Evolutionary conservation across 1,140 invertebrate species (phyloP), one percentile per base, ranked within the genome.

Genomic region (Chymomyza costata): DNA sequence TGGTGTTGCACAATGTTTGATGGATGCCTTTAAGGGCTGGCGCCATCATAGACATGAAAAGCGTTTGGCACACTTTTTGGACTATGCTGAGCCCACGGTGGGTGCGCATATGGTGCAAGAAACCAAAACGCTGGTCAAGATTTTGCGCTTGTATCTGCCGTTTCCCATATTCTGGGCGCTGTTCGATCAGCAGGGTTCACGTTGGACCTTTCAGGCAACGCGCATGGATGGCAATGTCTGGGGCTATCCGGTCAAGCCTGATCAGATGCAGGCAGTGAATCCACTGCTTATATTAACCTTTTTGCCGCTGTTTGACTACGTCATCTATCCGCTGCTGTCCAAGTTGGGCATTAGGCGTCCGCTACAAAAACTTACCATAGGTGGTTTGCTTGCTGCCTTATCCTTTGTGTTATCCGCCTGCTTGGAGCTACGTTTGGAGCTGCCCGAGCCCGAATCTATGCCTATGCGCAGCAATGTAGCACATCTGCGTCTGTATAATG

Each of bases 171-270:
- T 95, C 85, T 95, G 94, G 94, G 92, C 93, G 2, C 86, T 96
- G 1, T 93, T 92, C 74, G 92, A 93, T 80, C 92, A 93, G 84
- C 92, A 92, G 90, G 96, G 95, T 8, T 98, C 96, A 0, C 89
- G 93, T 38, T 99, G 97, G 97, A 97, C 95, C 0, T 90, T 98
- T 53, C 97, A 99, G 89, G 97, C 97, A 6, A 91, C 92, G 0
- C 89, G 92, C 59, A 96, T 99, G 94, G 88, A 96, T 78, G 95
- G 97, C 6, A 83, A 90, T n/a, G 82, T 97, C 2, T 89, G 90
- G 1, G 89, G 88, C 49, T 56, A 38, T 6, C 89, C 89, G 11
- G 87, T 97, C 7, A 91, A 95, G 58, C 94, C 96, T 0, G 96
- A 98, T 86, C 96, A 97, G 85, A 92, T 97, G 89, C 94, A 95